Conservation (phyloP, 2,888 invertebrate species). For the Apamea crenata region DNA sequence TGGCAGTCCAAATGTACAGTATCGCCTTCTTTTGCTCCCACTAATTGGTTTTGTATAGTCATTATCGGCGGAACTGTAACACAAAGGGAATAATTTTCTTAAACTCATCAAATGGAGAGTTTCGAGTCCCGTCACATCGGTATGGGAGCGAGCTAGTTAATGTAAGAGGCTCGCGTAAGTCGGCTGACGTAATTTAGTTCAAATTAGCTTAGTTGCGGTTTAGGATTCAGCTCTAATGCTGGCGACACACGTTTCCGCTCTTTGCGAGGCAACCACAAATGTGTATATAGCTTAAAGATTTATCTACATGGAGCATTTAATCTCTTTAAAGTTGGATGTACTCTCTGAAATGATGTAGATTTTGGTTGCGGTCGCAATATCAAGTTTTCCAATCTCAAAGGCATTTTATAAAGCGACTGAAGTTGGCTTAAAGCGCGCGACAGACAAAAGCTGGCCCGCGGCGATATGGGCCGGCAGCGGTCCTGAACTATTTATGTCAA, state of each 20-base stretch:
- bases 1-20: constrained; percentile 93
- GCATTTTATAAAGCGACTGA: constrained; percentile 62
- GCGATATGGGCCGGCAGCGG: constrained; percentile 29
- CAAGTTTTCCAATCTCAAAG: constrained; percentile 61
- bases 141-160: constrained; percentile 35
- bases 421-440: constrained; percentile 51
- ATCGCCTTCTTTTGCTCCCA: constrained; percentile 93
- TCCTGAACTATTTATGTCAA: constrained; percentile 41
- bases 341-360: constrained; percentile 55
- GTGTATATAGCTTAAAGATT: constrained; percentile 54
- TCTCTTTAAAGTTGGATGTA: constrained; percentile 56
- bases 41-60: constrained; percentile 94
- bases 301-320: constrained; percentile 60
- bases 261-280: constrained; percentile 57
- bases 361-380: constrained; percentile 52
- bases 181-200: constrained; percentile 60
- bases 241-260: constrained; percentile 64
- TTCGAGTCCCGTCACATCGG: constrained; percentile 6
- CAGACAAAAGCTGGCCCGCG: constrained; percentile 44
- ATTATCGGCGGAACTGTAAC: constrained; percentile 94
- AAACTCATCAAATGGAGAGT: constrained; percentile 29
- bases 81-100: constrained; percentile 58
- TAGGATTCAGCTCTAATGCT: constrained; percentile 58
- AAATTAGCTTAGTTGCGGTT: constrained; percentile 65
- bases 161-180: constrained; percentile 47